phyloP scores from a whole-genome alignment of 2,113 vertebrate genomes.

The Dicaeum eximium region DNA sequence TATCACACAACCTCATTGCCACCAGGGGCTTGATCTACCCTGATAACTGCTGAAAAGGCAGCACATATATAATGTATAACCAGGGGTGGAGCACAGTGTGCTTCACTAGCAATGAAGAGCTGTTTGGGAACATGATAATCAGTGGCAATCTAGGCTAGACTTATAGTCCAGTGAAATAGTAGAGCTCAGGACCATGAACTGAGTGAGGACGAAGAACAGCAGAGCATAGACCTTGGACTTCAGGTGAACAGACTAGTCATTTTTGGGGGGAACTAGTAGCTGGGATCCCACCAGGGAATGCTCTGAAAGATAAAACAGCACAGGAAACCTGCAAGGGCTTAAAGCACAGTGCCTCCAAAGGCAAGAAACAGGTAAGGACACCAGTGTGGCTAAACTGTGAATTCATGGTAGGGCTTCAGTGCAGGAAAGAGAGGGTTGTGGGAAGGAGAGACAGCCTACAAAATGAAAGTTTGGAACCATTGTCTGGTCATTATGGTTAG shows the following conservation, averaged over 20 bases:
- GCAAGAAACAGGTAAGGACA: background rate
- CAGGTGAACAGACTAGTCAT: background rate
- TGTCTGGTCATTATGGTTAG: background rate
- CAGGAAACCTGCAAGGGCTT: background rate
- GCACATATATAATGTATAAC: background rate
- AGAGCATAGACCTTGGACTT: background rate
- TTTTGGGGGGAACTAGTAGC: background rate
- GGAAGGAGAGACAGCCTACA: background rate
- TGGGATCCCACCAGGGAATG: background rate
- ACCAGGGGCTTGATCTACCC: background rate
- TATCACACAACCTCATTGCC: background rate
- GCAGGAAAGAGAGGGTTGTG: background rate
- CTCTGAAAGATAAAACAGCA: background rate
- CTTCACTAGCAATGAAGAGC: background rate
- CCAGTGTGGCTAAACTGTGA: background rate
- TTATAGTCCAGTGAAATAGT: background rate
- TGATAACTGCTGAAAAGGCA: background rate
- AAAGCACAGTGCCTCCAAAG: background rate
- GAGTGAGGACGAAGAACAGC: background rate
- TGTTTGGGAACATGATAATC: background rate
- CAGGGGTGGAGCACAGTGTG: background rate
- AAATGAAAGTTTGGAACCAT: background rate
- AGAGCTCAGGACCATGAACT: background rate
- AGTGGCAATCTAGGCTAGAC: background rate
- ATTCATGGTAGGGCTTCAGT: background rate